These are phyloP conservation scores for Cephus runcator DNA, from an alignment of 2,888 invertebrate genomes.

Conservation along the genomic window DNA sequence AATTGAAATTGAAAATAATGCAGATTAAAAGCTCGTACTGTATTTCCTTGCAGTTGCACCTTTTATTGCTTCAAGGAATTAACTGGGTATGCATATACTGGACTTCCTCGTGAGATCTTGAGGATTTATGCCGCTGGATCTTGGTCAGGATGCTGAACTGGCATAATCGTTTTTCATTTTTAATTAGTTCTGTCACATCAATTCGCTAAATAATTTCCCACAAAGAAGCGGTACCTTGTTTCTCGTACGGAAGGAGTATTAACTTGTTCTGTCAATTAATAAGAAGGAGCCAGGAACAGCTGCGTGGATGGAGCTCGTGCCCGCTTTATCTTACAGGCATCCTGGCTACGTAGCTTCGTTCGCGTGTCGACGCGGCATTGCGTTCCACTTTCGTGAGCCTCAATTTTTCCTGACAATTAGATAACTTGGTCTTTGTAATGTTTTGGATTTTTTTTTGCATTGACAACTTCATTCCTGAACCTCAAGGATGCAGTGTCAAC, in stretches of 20 bases:
- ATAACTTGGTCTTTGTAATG: too few species aligned
- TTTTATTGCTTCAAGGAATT: not conserved
- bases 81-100: not conserved
- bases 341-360: not conserved
- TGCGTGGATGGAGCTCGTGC: not conserved
- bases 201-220: not conserved
- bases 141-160: not conserved
- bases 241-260: not conserved
- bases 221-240: not conserved
- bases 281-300: not conserved
- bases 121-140: not conserved
- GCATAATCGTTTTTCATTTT: not conserved
- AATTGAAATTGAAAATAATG: not conserved
- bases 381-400: not conserved
- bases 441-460: too few species aligned
- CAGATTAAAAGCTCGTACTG: not conserved
- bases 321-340: not conserved
- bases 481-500: too few species aligned
- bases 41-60: not conserved
- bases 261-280: not conserved
- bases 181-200: not conserved
- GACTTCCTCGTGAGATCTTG: not conserved
- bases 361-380: not conserved
- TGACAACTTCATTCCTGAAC: too few species aligned
- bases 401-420: not conserved